Base-by-base conservation (phyloP, 2,888 invertebrate species). In the Apamea monoglypha region DNA sequence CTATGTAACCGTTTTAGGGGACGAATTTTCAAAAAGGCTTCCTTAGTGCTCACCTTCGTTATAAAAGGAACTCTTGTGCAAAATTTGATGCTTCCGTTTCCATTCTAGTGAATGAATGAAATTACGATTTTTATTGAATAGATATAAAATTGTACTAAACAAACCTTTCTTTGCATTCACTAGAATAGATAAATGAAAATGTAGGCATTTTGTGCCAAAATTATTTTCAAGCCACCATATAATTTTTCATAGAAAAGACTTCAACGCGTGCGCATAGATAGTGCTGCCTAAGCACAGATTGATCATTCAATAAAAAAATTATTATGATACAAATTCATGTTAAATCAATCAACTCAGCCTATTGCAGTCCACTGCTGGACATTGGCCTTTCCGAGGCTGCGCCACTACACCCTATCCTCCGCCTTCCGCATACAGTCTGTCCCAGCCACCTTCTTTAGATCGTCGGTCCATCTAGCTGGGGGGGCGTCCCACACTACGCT, bases 171-270 rank as follows among this genome's bases (percentile, higher is more conserved):
- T 10, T 36, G 6, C 36, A 36, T 36, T 0, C 3, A 36, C 3
- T n/a, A 70, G 18, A n/a, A 36, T 36, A 3, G 6, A 10, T 25
- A 5, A 32, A 32, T 50, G 7, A 12, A 47, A 47, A 69, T 4
- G 29, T 47, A 21, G 29, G 12, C 4, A 29, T 8, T 8, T 12
- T 14, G 12, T 68, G 21, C 25, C 44, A 21, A 80, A 67, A 80
- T 56, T 21, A 14, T 47, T 12, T 47, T n/a, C 18, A 61, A 50
- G 10, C 2, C 10, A 63, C 14, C 44, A 32, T 59, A 36, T 61
- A 32, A 14, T 61, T 73, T 63, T 59, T 47, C 53, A 80, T 88
- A 86, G 63, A 88, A 91, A 91, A 92, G 92, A 92, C 87, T 75
- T 92, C 90, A 91, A 92, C 91, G 92, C 89, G 90, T 79, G 59